phyloP scores from a whole-genome alignment of 2,888 invertebrate genomes.

The Villa cingulata region DNA sequence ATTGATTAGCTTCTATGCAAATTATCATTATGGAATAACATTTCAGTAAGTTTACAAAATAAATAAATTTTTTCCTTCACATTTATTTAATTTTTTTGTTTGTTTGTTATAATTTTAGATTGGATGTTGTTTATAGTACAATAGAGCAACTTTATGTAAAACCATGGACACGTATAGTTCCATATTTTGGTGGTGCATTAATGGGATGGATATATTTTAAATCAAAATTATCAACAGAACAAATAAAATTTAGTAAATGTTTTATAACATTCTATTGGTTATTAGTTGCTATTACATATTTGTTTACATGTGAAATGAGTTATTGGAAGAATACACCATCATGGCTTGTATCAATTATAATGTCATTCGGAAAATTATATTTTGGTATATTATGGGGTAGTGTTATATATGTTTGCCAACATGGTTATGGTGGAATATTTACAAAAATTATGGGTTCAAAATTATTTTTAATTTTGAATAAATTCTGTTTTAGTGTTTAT shows the following conservation, averaged over 20 bases:
- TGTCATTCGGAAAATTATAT: constrained; percentile 26
- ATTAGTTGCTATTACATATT: constrained; percentile 17
- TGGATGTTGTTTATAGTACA: constrained; percentile 24
- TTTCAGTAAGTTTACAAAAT: constrained; percentile 23
- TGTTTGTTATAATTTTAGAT: constrained; percentile 14
- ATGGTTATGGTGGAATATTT: constrained; percentile 22
- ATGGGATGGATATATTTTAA: constrained; percentile 22
- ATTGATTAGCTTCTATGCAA: constrained; percentile 20
- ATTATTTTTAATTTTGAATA: constrained; percentile 23
- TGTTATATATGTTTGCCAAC: constrained; percentile 21
- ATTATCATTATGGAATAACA: constrained; percentile 22
- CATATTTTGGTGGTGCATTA: constrained; percentile 24
- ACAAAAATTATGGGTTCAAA: constrained; percentile 19
- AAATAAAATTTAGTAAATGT: constrained; percentile 4
- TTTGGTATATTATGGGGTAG: constrained; percentile 23
- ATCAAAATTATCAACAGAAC: background rate
- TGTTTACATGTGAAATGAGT: constrained; percentile 24
- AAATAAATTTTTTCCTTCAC: too few species aligned
- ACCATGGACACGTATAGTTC: constrained; percentile 24
- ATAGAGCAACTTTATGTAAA: constrained; percentile 23
- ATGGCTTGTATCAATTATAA: constrained; percentile 22
- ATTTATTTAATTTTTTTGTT: background rate
- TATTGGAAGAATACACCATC: constrained; percentile 24
- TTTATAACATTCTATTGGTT: constrained; percentile 21
- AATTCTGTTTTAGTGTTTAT: constrained; percentile 26